Base-by-base conservation (phyloP, 1,140 invertebrate species). In the Polypedilum pembai region DNA sequence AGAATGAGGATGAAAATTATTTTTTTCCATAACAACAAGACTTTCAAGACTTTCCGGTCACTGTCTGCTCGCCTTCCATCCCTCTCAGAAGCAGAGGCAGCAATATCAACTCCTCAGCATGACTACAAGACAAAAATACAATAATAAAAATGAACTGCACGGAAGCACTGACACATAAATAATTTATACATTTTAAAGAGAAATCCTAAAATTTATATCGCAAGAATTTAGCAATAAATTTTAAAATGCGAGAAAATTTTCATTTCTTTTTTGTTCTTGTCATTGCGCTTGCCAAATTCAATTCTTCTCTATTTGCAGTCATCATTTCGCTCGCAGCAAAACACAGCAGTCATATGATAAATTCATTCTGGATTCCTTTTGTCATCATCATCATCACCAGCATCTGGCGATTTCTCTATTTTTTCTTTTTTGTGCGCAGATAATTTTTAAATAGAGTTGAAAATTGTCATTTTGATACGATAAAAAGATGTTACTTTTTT, bases 221-320 rank as follows among this genome's bases (percentile, higher is more conserved):
- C n/a, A 56, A 56, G 45, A 56, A 69, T 69, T 69, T 69, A 21
- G 65, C 65, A 69, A 69, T 69, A 69, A 69, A 69, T 69, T 69
- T 69, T 69, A 21, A 21, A 18, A 18, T 69, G 24, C 24, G 24
- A 33, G 5, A 33, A 5, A 33, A 33, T 3, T 33, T 33, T 33
- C n/a, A n/a, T 33, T 33, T 3, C 5, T 33, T 33, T 33, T 33
- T 33, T 33, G 24, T 33, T 33, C 24, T 33, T 33, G 24, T 33
- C 24, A 5, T 33, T 33, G 24, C 24, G 24, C 24, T 33, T 69
- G 20, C 20, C 65, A 69, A 56, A 20, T 7, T 21, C 65, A 69
- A 69, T 18, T 21, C 7, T 66, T 65, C 18, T 20, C 45, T 56
- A 33, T 33, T 33, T 33, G 24, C 24, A 33, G 24, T 33, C 24